A percentile compares a stretch with the other conserved stretches of the same genome.
Conservation (phyloP, 2,888 invertebrate genomes). For the Mythimna impura region DNA sequence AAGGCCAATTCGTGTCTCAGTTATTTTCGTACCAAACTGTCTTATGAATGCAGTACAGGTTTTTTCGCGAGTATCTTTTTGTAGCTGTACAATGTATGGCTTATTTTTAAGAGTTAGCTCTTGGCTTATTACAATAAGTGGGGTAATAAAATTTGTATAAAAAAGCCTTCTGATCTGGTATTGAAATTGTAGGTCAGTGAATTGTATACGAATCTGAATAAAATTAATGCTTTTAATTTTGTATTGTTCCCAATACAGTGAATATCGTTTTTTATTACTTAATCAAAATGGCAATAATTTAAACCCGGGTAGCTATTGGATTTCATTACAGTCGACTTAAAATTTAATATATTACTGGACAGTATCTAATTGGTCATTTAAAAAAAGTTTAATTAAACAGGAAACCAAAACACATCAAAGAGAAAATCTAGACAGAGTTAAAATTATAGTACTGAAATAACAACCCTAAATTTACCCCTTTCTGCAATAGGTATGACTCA, state of each 20-base stretch:
- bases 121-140: neutral
- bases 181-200: neutral
- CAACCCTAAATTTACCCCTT: constrained; percentile 33
- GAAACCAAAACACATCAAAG: constrained; percentile 13
- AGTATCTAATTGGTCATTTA: neutral
- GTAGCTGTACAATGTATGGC: neutral
- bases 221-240: neutral
- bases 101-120: constrained; percentile 2
- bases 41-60: constrained; percentile 41
- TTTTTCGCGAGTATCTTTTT: constrained; percentile 37
- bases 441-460: constrained; percentile 27
- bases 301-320: no score
- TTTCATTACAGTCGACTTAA: neutral
- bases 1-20: constrained; percentile 55
- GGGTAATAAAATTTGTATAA: neutral
- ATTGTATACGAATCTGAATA: neutral
- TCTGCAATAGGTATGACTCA: constrained; percentile 51
- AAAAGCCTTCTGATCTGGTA: neutral
- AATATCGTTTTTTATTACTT: neutral
- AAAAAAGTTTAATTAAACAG: neutral
- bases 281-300: neutral
- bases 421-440: constrained; percentile 14
- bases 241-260: neutral
- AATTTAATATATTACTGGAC: neutral
- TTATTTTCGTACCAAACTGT: constrained; percentile 55